Base-by-base conservation (phyloP, 2,797 vertebrate genomes). In the Chromis chromis region DNA sequence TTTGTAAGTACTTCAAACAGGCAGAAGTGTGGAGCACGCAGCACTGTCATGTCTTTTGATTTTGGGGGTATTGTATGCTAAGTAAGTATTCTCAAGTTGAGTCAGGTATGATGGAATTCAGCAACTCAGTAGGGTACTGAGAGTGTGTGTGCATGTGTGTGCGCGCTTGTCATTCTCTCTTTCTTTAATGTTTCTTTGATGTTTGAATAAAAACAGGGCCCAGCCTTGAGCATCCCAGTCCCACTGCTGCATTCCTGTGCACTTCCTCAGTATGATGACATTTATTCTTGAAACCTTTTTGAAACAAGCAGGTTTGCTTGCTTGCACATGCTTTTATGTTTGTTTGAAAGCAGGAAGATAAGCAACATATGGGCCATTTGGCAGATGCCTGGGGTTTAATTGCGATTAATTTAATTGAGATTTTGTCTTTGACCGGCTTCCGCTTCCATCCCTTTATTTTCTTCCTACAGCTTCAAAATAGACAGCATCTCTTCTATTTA, bases 111-210 rank as follows among this genome's bases (percentile, higher is more conserved):
- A 80, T 76, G 67, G 72, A 78, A 81, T 84, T 79, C 71, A 69
- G 42, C 71, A 60, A 39, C 78, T 75, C 66, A 28, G 64, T 68
- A 19, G 65, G 59, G 64, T 42, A 76, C n/a, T 6, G 25, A 62
- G 58, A n/a, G 67, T 40, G 28, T 25, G 14, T 22, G 49, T 25
- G 19, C 24, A 40, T 40, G 53, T 33, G 21, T 12, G 31, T 64
- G 40, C 6, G 22, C 5, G 33, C 27, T 24, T 82, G 81, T 75
- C 36, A 59, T 76, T 82, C 59, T 74, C 58, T 52, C 40, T 70
- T 36, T 79, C 79, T 86, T 86, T 88, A 74, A 77, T 85, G 60
- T 84, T 63, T 83, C 78, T 89, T 88, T 90, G 79, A 91, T 85
- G 90, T 88, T 77, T 67, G 57, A 90, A 77, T 86, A 57, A 60